phyloP scores from a whole-genome alignment of 2,797 vertebrate genomes.

The Rhinatrema bivittatum region DNA sequence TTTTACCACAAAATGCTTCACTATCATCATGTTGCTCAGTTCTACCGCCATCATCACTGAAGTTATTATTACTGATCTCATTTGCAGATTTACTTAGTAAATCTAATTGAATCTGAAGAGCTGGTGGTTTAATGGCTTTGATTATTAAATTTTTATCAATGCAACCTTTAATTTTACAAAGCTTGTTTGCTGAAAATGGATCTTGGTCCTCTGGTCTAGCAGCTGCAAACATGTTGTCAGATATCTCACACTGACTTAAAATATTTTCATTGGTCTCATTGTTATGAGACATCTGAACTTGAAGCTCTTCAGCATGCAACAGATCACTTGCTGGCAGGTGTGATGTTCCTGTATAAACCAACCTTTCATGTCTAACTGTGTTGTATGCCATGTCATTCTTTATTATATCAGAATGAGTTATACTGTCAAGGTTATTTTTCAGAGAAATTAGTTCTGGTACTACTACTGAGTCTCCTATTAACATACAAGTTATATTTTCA shows the following conservation, averaged over 20 bases:
- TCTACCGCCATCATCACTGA: neutral
- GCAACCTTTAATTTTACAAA: neutral
- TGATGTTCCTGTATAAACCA: neutral
- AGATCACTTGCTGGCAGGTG: neutral
- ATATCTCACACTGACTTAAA: slow-evolving; percentile 3
- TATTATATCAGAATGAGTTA: slow-evolving; percentile 1
- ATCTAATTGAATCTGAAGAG: neutral
- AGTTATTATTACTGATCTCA: neutral
- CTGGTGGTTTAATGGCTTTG: neutral
- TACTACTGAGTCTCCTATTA: slow-evolving; percentile 6
- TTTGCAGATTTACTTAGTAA: neutral
- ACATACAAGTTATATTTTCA: slow-evolving; percentile 1
- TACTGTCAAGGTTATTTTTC: slow-evolving; percentile 10
- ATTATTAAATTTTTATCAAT: neutral
- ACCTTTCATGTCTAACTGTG: neutral
- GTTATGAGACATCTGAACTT: neutral
- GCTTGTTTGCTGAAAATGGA: slow-evolving; percentile 7
- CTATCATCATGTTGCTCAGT: neutral
- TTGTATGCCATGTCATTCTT: slow-evolving; percentile 7
- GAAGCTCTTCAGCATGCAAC: neutral
- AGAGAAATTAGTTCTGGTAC: slow-evolving; percentile 1
- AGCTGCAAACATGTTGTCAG: slow-evolving; percentile 14
- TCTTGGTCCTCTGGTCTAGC: slow-evolving; percentile 15
- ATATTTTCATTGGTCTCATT: slow-evolving; percentile 10
- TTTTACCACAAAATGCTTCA: no score